phyloP scores from a whole-genome alignment of 1,140 invertebrate species.

The Samia ricini region DNA sequence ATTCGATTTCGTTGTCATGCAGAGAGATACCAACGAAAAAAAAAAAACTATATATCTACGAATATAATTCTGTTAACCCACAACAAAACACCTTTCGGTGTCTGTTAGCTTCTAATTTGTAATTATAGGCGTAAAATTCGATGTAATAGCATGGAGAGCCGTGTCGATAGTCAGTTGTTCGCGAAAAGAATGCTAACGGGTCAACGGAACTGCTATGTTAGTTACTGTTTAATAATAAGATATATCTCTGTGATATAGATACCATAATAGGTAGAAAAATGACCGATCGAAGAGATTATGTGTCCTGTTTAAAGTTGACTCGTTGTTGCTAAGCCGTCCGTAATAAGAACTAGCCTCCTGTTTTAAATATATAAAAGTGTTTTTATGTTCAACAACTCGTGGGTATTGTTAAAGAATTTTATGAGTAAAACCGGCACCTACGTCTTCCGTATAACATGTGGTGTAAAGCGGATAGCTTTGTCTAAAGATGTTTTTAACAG shows the following conservation, averaged over 20 bases:
- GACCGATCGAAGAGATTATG: constrained; percentile 11
- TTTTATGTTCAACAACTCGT: background rate
- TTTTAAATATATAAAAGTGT: background rate
- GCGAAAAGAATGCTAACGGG: constrained; percentile 64
- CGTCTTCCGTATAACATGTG: background rate
- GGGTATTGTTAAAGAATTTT: background rate
- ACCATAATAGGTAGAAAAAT: constrained; percentile 22
- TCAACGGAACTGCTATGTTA: constrained; percentile 30
- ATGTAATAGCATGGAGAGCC: constrained; percentile 41
- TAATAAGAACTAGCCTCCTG: background rate
- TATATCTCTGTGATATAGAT: constrained; percentile 6
- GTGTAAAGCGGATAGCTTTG: background rate
- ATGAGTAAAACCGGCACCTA: background rate
- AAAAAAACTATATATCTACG: background rate
- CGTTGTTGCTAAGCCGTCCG: background rate
- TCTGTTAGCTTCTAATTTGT: constrained; percentile 47
- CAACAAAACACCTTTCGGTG: constrained; percentile 28
- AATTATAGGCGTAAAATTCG: constrained; percentile 64
- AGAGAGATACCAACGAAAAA: background rate
- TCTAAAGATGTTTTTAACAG: background rate
- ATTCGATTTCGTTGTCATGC: background rate
- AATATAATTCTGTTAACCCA: constrained; percentile 33
- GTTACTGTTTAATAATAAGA: constrained; percentile 9
- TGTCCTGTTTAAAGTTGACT: background rate
- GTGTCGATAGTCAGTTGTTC: constrained; percentile 42